Base-by-base conservation (phyloP, 2,888 invertebrate species). In the Selenia dentaria region DNA sequence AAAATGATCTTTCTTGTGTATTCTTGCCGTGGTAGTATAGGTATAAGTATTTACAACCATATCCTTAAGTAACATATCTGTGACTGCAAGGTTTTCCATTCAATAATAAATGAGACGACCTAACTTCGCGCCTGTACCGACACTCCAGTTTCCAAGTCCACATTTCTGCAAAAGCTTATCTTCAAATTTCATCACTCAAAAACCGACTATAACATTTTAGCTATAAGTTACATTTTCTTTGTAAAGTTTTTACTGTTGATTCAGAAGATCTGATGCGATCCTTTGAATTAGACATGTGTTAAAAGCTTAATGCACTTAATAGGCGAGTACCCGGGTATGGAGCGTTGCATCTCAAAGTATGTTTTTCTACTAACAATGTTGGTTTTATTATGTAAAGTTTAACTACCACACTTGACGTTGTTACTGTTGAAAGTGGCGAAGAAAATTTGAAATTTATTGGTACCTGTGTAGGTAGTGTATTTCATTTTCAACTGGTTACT, bases 71-170 rank as follows among this genome's bases (percentile, higher is more conserved):
- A 8, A 8, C 6, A 22, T 22, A 22, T 22, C 22, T 2, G 2
- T 22, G 8, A 2, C 22, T 66, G 70, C 61, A 67, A 71, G 73
- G 81, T 76, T 79, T 84, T 82, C 73, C 74, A 65, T 67, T 90
- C 79, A 90, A 90, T 90, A 89, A 88, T 90, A 90, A 83, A 91
- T 87, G 84, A 85, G 84, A 81, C 75, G 82, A 79, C 76, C 82
- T 74, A 84, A 87, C 86, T 88, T 87, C 76, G 70, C 80, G 79
- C 83, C 77, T 70, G 67, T 67, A 70, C 83, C 76, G 74, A 81
- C 86, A 83, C 84, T 77, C 70, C 68, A 74, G 77, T 76, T 75
- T 67, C 68, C 65, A 64, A 70, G 63, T 66, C 65, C 68, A 77
- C 74, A 82, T 71, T 75, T 61, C 59, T 64, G 74, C 79, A 66